A percentile compares a stretch with the other conserved stretches of the same genome.
These are phyloP conservation scores for Catharus ustulatus DNA, from an alignment of 2,797 vertebrate species.

Conservation along the genomic window DNA sequence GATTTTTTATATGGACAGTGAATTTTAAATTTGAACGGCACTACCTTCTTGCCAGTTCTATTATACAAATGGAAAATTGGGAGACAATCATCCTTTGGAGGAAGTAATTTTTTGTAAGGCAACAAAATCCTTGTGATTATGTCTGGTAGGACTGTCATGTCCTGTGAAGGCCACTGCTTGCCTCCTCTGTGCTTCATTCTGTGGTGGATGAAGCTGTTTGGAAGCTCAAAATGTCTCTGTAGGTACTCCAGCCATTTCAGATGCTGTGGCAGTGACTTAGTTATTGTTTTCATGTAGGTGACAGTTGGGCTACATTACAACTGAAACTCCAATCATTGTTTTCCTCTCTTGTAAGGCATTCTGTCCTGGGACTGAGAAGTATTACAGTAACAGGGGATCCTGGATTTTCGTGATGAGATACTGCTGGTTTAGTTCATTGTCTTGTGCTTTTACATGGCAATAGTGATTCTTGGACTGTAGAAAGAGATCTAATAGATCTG, in stretches of 20 bases:
- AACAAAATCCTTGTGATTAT: not conserved
- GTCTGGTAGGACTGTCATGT: not conserved
- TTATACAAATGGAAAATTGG: not conserved
- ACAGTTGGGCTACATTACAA: not conserved
- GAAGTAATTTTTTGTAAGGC: not conserved
- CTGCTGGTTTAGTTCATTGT: not conserved
- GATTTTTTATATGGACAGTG: not conserved
- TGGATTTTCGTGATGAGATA: not conserved
- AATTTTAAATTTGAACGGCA: not conserved
- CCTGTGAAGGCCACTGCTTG: not conserved
- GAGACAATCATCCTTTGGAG: not conserved
- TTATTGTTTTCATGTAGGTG: not conserved
- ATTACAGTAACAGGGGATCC: not conserved
- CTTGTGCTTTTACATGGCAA: not conserved
- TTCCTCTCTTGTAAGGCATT: not conserved
- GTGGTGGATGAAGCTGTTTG: not conserved
- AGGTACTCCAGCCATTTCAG: not conserved
- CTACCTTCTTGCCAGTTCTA: not conserved
- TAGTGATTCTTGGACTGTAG: not conserved
- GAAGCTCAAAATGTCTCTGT: not conserved
- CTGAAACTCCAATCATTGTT: not conserved
- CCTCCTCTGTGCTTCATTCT: rapidly evolving
- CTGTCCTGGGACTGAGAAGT: not conserved
- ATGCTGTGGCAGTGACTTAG: not conserved
- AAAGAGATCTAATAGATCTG: not conserved